Percentiles rank a stretch among this genome's conserved stretches.
These are phyloP conservation scores for Colius striatus DNA, from an alignment of 2,113 vertebrate genomes.

Conservation along the genomic window DNA sequence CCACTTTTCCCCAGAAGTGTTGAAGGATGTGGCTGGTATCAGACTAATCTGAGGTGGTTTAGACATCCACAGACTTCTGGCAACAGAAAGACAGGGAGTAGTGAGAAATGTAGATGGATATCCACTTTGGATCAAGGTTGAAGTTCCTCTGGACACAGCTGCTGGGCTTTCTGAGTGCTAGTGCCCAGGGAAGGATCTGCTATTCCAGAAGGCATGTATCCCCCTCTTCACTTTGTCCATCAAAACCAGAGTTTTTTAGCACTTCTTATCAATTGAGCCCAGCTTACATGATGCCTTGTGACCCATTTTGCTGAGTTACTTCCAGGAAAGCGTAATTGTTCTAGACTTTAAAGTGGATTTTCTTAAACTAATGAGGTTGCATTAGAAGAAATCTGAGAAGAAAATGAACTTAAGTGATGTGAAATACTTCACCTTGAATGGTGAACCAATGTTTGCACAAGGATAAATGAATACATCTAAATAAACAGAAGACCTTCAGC, in stretches of 20 bases:
- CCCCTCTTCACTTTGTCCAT: neutral
- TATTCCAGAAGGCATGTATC: rapidly evolving
- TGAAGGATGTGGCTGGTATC: neutral
- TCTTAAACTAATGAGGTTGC: neutral
- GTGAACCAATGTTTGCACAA: neutral
- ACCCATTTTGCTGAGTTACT: neutral
- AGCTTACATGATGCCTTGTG: neutral
- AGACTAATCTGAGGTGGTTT: neutral
- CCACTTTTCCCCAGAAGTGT: neutral
- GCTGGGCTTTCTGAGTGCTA: neutral
- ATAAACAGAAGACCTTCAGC: neutral
- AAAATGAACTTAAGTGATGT: neutral
- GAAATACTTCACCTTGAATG: neutral
- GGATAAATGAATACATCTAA: neutral
- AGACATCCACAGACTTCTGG: neutral
- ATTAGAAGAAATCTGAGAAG: neutral
- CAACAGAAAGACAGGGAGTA: neutral
- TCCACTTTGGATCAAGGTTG: rapidly evolving
- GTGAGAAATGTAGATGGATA: rapidly evolving
- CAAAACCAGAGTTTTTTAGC: neutral
- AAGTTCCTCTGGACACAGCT: neutral
- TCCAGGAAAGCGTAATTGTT: neutral
- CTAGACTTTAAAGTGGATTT: neutral
- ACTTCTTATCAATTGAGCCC: neutral
- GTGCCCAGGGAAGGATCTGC: neutral